A percentile compares a stretch with the other conserved stretches of the same genome.
These are phyloP conservation scores for Siderastrea siderea DNA, from an alignment of 92 coral and sea anemone genomes.

Conservation along the genomic window DNA sequence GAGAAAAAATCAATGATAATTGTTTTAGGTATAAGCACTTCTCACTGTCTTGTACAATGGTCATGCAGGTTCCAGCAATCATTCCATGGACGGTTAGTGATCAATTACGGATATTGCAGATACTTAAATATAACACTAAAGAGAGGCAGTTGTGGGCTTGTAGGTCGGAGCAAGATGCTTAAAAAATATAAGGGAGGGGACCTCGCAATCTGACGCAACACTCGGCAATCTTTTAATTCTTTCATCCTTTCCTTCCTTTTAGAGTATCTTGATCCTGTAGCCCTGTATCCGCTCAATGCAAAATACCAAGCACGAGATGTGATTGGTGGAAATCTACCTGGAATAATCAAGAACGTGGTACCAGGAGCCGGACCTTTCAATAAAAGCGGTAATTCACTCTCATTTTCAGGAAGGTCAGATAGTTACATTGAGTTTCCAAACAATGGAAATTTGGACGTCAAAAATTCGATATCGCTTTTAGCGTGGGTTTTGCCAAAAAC, in stretches of 20 bases:
- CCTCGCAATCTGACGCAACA: too few relatives aligned
- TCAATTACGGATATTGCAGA: too few relatives aligned
- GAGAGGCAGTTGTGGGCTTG: too few relatives aligned
- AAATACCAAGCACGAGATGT: slow-evolving; percentile 39
- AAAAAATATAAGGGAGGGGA: too few relatives aligned
- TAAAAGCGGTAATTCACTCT: slow-evolving; percentile 55
- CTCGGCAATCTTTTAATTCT: not conserved
- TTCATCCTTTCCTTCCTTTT: not conserved
- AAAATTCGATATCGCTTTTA: slow-evolving; percentile 67
- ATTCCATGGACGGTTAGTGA: too few relatives aligned
- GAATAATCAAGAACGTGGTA: slow-evolving; percentile 43
- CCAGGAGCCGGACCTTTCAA: slow-evolving; percentile 79
- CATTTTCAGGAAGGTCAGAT: slow-evolving; percentile 63
- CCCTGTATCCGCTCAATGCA: slow-evolving; percentile 69
- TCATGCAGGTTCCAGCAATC: too few relatives aligned
- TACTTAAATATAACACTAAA: too few relatives aligned
- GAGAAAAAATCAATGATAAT: too few relatives aligned
- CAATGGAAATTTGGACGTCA: slow-evolving; percentile 62
- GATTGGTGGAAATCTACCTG: slow-evolving; percentile 68
- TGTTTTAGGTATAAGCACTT: too few relatives aligned
- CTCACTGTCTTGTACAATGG: too few relatives aligned
- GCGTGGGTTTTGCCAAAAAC: slow-evolving; percentile 77
- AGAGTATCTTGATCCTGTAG: slow-evolving; percentile 68
- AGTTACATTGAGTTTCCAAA: slow-evolving; percentile 71
- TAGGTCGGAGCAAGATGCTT: too few relatives aligned